Base-by-base conservation (phyloP, 2,888 invertebrate genomes). In the Pristionchus mayeri region DNA sequence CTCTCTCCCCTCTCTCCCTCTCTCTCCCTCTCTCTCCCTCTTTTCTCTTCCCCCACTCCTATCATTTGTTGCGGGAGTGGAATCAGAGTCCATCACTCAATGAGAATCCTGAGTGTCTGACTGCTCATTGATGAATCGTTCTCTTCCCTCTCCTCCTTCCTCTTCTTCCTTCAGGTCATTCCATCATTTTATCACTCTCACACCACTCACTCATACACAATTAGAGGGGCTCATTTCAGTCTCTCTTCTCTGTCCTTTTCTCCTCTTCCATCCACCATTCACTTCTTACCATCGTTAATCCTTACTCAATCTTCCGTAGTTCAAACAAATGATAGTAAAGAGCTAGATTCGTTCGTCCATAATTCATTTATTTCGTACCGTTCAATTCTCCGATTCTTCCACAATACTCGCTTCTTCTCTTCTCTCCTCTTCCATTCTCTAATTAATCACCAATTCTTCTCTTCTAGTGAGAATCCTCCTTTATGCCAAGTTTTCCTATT, bases 81-180 rank as follows among this genome's bases (percentile, higher is more conserved):
- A 75, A 63, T 63, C 63, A 30, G 63, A 63, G 34, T 63, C 63
- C 63, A 30, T 24, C 54, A 54, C n/a, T 75, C 71, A 40, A n/a
- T n/a, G n/a, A n/a, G n/a, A n/a, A n/a, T n/a, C n/a, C n/a, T n/a
- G n/a, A n/a, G n/a, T n/a, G n/a, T n/a, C n/a, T n/a, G n/a, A n/a
- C 44, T n/a, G n/a, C 71, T 75, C 71, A 75, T 75, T 75, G 40
- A 75, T 44, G 37, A 75, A 44, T 75, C n/a, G 71, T 37, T 24
- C 71, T 24, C n/a, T n/a, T 40, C 44, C 40, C 71, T 75, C 71
- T 75, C 24, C 18, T n/a, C 21, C 40, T 40, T 16, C 30, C 52
- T 52, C 79, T 79, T 34, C 34, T 24, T n/a, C n/a, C 54, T 40
- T 48, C 79, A 52, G 34, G 30, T 34, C 79, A 40, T 79, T 40